Evolutionary conservation across 2,888 invertebrate genomes (phyloP).

Genomic region (Mesorhabditis belari): DNA sequence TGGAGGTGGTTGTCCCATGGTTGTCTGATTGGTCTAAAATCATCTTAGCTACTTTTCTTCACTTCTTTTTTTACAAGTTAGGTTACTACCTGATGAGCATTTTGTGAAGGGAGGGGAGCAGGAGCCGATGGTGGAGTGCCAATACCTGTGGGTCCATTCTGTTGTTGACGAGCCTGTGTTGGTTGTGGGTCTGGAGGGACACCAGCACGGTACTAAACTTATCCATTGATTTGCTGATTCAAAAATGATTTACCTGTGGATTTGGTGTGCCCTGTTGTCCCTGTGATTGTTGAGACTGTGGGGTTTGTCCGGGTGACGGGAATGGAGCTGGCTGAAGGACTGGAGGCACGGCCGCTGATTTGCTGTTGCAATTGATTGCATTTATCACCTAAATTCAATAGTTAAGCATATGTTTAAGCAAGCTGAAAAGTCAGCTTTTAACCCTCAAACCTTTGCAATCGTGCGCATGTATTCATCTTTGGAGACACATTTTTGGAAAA

Average conservation of each 20-base stretch:
- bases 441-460: constrained; percentile 47
- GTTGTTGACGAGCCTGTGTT: constrained; percentile 16
- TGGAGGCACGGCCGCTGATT: constrained; percentile 46
- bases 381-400: constrained; percentile 32
- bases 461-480: constrained; percentile 53
- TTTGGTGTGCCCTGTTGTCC: no score
- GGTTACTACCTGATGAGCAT: no score
- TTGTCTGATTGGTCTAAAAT: no score
- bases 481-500: constrained; percentile 50
- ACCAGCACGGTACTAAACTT: no score
- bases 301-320: constrained; percentile 10
- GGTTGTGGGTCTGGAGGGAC: constrained; percentile 41
- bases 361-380: constrained; percentile 52
- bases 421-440: no score
- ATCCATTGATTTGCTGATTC: no score
- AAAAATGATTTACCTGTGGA: no score
- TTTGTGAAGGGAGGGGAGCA: neutral
- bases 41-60: no score
- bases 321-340: constrained; percentile 37
- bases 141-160: neutral
- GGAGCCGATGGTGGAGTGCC: constrained; percentile 7
- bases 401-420: neutral
- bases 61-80: no score
- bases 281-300: no score
- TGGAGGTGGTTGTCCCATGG: constrained; percentile 42